Conservation (phyloP, 2,888 invertebrate species). For the Pyrrhosoma nymphula region DNA sequence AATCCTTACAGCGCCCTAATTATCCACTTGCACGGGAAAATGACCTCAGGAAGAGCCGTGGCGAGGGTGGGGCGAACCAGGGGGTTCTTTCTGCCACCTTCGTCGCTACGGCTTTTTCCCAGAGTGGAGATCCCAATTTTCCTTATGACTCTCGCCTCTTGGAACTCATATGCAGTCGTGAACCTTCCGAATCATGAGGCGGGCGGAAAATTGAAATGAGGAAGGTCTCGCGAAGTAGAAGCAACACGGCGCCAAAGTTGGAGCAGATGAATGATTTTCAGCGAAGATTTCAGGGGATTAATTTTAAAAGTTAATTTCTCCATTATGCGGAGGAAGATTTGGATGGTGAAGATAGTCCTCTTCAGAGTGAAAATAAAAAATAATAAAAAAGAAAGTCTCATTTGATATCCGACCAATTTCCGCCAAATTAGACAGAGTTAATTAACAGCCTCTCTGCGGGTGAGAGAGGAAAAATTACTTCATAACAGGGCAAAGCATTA, state of each 20-base stretch:
- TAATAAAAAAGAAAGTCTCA: not conserved
- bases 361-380: too few species aligned
- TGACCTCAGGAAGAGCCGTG: not conserved
- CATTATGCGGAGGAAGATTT: not conserved
- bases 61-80: not conserved
- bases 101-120: not conserved
- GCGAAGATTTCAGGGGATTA: not conserved
- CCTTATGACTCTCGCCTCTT: not conserved
- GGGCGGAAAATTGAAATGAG: not conserved
- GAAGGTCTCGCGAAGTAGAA: not conserved
- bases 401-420: constrained; percentile 2
- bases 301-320: not conserved
- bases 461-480: not conserved
- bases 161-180: not conserved
- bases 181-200: not conserved
- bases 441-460: not conserved
- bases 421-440: not conserved
- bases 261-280: not conserved
- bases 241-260: not conserved
- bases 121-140: not conserved
- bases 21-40: not conserved
- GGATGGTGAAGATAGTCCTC: not conserved
- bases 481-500: not conserved
- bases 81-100: not conserved
- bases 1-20: not conserved